phyloP scores from a whole-genome alignment of 1,140 invertebrate species.

The Diachasmimorpha longicaudata region DNA sequence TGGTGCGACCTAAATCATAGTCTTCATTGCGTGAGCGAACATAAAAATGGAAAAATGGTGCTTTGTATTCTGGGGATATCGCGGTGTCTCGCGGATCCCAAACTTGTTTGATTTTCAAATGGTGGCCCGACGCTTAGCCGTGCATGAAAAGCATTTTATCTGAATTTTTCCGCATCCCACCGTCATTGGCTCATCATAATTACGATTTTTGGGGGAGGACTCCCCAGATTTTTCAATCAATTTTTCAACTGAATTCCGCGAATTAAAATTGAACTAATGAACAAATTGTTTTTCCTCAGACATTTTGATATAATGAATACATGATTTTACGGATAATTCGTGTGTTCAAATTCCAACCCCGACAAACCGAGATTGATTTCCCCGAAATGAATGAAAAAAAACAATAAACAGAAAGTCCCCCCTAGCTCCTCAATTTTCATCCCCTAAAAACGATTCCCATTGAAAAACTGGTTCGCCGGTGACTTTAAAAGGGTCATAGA shows the following conservation, averaged over 20 bases:
- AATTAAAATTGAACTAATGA: too few species aligned
- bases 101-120: conserved; percentile 56
- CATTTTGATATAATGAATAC: too few species aligned
- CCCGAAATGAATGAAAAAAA: too few species aligned
- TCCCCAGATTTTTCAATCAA: too few species aligned
- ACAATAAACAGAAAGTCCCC: too few species aligned
- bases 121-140: conserved; percentile 60
- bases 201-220: too few species aligned
- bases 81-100: conserved; percentile 13
- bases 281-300: too few species aligned
- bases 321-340: too few species aligned
- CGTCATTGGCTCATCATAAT: neutral
- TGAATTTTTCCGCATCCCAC: conserved; percentile 40
- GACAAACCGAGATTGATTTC: too few species aligned
- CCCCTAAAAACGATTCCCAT: neutral
- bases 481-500: conserved; percentile 32
- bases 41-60: neutral
- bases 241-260: too few species aligned
- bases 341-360: too few species aligned
- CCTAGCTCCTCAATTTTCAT: too few species aligned
- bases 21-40: neutral
- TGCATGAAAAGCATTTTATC: conserved; percentile 60
- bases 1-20: neutral
- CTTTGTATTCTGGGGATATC: conserved; percentile 49
- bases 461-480: neutral